Percentiles rank a stretch among this genome's conserved stretches.
Conservation (phyloP, 2,113 vertebrate species). For the Dasyurus viverrinus region DNA sequence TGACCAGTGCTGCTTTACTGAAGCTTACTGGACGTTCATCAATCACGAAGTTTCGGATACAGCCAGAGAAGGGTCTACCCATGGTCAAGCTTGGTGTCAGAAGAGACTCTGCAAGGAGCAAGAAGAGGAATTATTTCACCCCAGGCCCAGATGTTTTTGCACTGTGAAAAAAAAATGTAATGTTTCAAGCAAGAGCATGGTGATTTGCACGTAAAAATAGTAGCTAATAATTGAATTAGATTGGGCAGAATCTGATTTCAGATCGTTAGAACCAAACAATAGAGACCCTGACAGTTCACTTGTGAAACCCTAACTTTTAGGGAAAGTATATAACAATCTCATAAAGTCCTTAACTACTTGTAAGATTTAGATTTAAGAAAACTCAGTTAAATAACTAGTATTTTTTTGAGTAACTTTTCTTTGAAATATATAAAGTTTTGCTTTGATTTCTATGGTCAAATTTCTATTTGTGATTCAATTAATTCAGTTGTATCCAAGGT, state of each 20-base stretch:
- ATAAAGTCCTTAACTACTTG: neutral
- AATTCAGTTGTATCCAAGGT: neutral
- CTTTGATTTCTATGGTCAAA: slow-evolving; percentile 7
- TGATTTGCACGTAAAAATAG: neutral
- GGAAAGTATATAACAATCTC: neutral
- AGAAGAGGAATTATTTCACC: slow-evolving; percentile 12
- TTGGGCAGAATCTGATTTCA: neutral
- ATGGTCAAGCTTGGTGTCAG: slow-evolving; percentile 86
- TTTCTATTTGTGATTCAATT: slow-evolving; percentile 1
- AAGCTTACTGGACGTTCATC: slow-evolving; percentile 90
- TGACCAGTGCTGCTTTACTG: slow-evolving; percentile 91
- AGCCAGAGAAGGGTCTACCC: slow-evolving; percentile 90
- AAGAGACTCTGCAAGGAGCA: slow-evolving; percentile 85
- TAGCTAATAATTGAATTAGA: neutral
- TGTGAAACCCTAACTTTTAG: neutral
- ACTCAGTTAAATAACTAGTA: neutral
- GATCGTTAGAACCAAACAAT: neutral
- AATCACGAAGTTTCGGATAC: slow-evolving; percentile 92
- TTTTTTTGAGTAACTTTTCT: neutral
- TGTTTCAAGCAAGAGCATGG: neutral
- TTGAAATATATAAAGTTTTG: slow-evolving; percentile 30
- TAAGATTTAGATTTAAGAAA: neutral
- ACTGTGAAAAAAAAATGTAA: neutral
- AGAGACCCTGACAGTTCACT: neutral
- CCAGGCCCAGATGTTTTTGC: neutral